Evolutionary conservation across 2,888 invertebrate genomes (phyloP).

Genomic region (Myopa tessellatipennis): DNA sequence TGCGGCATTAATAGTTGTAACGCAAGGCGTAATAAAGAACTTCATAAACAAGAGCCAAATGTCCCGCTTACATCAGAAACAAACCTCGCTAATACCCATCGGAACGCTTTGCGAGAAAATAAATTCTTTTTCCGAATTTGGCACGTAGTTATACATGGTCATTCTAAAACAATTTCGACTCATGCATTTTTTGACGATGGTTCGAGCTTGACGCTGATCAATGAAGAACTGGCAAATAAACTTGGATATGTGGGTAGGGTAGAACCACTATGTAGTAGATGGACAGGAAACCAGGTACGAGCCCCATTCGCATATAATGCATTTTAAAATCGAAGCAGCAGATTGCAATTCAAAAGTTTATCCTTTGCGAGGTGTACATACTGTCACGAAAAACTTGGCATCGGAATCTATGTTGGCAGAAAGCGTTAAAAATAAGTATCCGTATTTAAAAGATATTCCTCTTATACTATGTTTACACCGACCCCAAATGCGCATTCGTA

Average conservation of each 20-base stretch:
- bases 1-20: slow-evolving; percentile 36
- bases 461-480: too few relatives aligned
- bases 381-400: slow-evolving; percentile 26
- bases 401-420: slow-evolving; percentile 11
- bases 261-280: slow-evolving; percentile 32
- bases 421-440: slow-evolving; percentile 30
- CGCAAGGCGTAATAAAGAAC: slow-evolving; percentile 13
- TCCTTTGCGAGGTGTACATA: slow-evolving; percentile 9
- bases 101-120: neutral
- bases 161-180: slow-evolving; percentile 20
- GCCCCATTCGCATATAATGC: slow-evolving; percentile 14
- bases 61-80: neutral
- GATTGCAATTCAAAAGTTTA: slow-evolving; percentile 2
- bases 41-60: slow-evolving; percentile 26
- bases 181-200: slow-evolving; percentile 34
- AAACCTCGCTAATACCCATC: too few relatives aligned
- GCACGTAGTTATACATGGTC: slow-evolving; percentile 27
- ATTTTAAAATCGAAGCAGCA: slow-evolving; percentile 38
- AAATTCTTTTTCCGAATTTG: slow-evolving; percentile 28
- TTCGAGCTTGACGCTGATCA: slow-evolving; percentile 35
- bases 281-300: slow-evolving; percentile 34
- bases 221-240: slow-evolving; percentile 31
- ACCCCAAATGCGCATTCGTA: too few relatives aligned
- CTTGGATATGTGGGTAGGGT: slow-evolving; percentile 14
- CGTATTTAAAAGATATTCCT: slow-evolving; percentile 29